phyloP scores from a whole-genome alignment of 2,113 vertebrate species.

The Siniperca chuatsi region DNA sequence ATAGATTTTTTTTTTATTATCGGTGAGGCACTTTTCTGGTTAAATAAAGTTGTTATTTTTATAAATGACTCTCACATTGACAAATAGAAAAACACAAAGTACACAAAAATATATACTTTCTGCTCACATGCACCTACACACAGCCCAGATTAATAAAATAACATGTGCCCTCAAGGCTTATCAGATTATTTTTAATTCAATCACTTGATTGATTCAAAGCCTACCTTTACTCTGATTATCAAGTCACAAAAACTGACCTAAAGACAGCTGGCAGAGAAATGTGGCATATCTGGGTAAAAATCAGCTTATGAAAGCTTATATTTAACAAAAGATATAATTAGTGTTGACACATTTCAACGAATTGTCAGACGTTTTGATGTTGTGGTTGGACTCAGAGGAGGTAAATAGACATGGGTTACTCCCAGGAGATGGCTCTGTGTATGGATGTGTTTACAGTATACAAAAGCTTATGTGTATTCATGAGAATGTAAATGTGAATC shows the following conservation, averaged over 20 bases:
- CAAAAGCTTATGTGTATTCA: conserved; percentile 63
- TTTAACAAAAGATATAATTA: conserved; percentile 43
- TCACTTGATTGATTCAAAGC: conserved; percentile 1
- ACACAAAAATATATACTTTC: not conserved
- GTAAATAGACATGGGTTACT: conserved; percentile 35
- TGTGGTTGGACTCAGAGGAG: conserved; percentile 13
- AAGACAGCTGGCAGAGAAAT: conserved; percentile 26
- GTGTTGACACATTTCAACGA: conserved; percentile 41
- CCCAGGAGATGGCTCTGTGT: conserved; percentile 28
- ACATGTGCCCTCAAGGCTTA: not conserved
- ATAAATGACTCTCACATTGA: not conserved
- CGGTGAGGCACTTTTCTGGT: not conserved
- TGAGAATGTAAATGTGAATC: conserved; percentile 65
- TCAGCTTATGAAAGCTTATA: not conserved
- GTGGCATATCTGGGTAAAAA: conserved; percentile 25
- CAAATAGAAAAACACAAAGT: not conserved
- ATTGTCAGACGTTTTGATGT: conserved; percentile 42
- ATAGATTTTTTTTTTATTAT: not conserved
- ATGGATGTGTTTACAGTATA: conserved; percentile 52
- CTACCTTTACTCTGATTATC: not conserved
- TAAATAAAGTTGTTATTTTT: not conserved
- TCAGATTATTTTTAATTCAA: conserved; percentile 9
- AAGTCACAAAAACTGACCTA: conserved; percentile 24
- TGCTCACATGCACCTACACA: not conserved
- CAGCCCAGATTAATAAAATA: conserved; percentile 2